Conservation (phyloP, 2,113 vertebrate genomes). For the Rhineura floridana region DNA sequence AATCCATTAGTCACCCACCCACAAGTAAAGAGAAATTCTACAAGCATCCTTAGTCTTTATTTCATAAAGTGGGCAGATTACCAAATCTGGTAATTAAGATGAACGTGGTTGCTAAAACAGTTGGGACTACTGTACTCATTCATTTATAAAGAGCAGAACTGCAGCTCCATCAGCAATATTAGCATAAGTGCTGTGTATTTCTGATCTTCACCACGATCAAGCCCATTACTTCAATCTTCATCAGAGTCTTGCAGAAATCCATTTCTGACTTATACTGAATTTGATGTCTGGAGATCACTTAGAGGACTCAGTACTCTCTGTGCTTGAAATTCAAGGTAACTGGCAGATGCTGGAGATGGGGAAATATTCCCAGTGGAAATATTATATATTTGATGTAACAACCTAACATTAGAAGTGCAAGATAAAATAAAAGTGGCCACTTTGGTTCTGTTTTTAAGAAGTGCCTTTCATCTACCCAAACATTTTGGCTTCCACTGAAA, state of each 20-base stretch:
- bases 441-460: constrained; percentile 55
- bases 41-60: neutral
- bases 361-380: constrained; percentile 41
- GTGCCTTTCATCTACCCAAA: neutral
- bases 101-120: constrained; percentile 55
- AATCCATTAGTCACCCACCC: constrained; percentile 20
- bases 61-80: neutral
- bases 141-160: constrained; percentile 68
- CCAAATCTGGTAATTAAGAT: constrained; percentile 53
- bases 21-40: constrained; percentile 44
- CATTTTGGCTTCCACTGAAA: neutral
- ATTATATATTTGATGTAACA: constrained; percentile 58
- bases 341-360: constrained; percentile 36
- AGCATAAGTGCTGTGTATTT: constrained; percentile 60
- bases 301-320: constrained; percentile 69
- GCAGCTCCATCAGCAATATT: constrained; percentile 60
- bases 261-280: constrained; percentile 71
- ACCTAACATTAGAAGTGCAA: constrained; percentile 58
- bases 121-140: constrained; percentile 48
- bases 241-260: constrained; percentile 69
- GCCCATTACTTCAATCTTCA: constrained; percentile 61
- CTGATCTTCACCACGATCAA: constrained; percentile 50
- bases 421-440: constrained; percentile 52
- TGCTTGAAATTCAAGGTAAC: constrained; percentile 59
- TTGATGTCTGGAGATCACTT: constrained; percentile 68